Conservation (phyloP, 2,888 invertebrate species). For the Bugula neritina region DNA sequence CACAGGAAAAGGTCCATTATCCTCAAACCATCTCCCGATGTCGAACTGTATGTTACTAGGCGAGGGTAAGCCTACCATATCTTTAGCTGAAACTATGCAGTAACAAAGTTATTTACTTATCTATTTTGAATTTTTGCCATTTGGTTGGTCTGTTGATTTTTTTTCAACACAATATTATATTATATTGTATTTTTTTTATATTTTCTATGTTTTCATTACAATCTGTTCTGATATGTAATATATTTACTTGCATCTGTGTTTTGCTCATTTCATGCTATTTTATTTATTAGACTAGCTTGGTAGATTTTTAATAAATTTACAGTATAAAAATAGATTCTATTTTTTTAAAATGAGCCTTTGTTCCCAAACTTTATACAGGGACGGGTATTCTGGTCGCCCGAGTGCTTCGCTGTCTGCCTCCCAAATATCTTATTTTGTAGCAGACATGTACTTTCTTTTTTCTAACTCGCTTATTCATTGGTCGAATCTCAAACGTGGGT, state of each 20-base stretch:
- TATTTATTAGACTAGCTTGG: too few relatives aligned
- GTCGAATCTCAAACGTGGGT: slow-evolving; percentile 26
- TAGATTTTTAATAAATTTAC: not conserved
- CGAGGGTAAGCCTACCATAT: too few relatives aligned
- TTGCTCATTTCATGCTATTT: too few relatives aligned
- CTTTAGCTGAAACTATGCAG: too few relatives aligned
- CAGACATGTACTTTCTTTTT: slow-evolving; percentile 16
- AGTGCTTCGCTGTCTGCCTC: not conserved
- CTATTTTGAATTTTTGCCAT: too few relatives aligned
- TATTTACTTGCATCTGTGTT: too few relatives aligned
- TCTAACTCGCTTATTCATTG: slow-evolving; percentile 23
- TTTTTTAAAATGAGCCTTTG: not conserved
- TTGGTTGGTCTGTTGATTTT: too few relatives aligned
- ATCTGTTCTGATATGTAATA: too few relatives aligned
- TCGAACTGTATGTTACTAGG: not conserved
- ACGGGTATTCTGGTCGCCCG: not conserved
- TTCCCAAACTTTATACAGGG: not conserved
- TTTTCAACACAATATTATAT: too few relatives aligned
- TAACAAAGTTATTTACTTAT: too few relatives aligned
- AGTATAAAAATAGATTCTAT: not conserved
- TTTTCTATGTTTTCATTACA: too few relatives aligned
- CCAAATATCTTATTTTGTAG: slow-evolving; percentile 26
- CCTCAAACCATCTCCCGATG: not conserved
- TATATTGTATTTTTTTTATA: too few relatives aligned
- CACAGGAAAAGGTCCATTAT: not conserved